These are phyloP conservation scores for Seira sanloemensis DNA, from an alignment of 2,888 invertebrate genomes.

Conservation along the genomic window DNA sequence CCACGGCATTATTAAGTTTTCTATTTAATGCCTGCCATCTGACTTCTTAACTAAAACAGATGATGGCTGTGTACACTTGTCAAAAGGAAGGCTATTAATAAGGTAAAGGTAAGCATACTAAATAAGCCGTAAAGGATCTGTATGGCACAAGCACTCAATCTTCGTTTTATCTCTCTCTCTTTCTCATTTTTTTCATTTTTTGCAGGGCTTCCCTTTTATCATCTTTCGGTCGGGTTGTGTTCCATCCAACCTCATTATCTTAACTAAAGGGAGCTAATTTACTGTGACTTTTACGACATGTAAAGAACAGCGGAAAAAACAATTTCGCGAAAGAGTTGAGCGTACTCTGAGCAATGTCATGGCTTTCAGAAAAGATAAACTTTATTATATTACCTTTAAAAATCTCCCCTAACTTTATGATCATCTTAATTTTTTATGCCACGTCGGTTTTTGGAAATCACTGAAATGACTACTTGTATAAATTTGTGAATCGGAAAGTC, in stretches of 20 bases:
- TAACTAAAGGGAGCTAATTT: constrained; percentile 54
- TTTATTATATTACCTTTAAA: constrained; percentile 23
- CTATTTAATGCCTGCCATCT: neutral
- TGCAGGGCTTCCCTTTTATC: neutral
- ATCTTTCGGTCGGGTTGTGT: constrained; percentile 6
- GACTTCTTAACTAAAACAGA: neutral
- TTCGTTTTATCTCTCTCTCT: no score
- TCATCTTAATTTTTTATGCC: neutral
- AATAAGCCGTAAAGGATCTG: neutral
- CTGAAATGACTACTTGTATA: no score
- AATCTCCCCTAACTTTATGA: neutral
- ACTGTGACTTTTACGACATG: constrained; percentile 58
- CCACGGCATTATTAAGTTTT: neutral
- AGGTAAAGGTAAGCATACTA: neutral
- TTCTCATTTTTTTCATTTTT: no score
- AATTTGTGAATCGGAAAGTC: no score
- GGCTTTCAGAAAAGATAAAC: constrained; percentile 6
- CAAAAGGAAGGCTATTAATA: neutral
- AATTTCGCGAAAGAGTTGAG: constrained; percentile 26
- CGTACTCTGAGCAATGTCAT: neutral
- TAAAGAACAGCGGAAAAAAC: constrained; percentile 40
- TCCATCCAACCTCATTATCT: constrained; percentile 36
- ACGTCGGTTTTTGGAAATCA: no score
- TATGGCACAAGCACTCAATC: neutral
- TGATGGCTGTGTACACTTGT: constrained; percentile 18